A percentile compares a stretch with the other conserved stretches of the same genome.
Evolutionary conservation across 2,888 invertebrate species (phyloP).

Genomic region (Tenthredo livida): DNA sequence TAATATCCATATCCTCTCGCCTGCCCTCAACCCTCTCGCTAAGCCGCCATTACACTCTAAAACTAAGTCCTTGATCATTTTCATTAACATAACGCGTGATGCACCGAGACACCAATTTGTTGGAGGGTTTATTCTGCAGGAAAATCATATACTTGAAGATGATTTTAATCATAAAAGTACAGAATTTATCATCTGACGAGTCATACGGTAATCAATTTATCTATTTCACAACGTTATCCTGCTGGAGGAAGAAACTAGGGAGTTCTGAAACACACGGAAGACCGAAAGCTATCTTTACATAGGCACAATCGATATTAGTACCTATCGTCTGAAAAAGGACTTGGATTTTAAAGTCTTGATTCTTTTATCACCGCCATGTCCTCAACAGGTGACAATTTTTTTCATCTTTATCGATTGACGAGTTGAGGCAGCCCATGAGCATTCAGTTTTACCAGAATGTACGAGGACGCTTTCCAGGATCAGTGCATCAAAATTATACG

Average conservation of each 20-base stretch:
- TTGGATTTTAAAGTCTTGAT: too few relatives aligned
- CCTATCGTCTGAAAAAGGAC: too few relatives aligned
- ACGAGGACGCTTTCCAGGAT: background rate
- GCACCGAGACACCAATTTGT: slow-evolving; percentile 12
- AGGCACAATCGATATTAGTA: background rate
- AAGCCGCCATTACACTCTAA: slow-evolving; percentile 31
- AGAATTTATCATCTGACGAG: background rate
- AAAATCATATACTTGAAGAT: background rate
- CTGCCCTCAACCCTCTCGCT: slow-evolving; percentile 14
- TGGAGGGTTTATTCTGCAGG: background rate
- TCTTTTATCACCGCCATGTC: too few relatives aligned
- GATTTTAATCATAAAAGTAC: background rate
- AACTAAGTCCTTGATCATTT: slow-evolving; percentile 47
- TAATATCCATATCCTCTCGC: slow-evolving; percentile 17
- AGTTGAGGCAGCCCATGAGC: too few relatives aligned
- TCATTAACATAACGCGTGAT: slow-evolving; percentile 39
- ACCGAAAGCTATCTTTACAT: background rate
- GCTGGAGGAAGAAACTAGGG: background rate
- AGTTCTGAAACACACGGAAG: background rate
- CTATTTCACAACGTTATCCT: background rate
- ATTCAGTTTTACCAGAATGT: too few relatives aligned
- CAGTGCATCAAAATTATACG: background rate
- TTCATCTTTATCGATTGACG: too few relatives aligned
- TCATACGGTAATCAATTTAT: background rate
- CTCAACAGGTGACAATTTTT: too few relatives aligned